Evolutionary conservation across 2,113 vertebrate genomes (phyloP).

Genomic region (Cryptomyrus ogoouensis): DNA sequence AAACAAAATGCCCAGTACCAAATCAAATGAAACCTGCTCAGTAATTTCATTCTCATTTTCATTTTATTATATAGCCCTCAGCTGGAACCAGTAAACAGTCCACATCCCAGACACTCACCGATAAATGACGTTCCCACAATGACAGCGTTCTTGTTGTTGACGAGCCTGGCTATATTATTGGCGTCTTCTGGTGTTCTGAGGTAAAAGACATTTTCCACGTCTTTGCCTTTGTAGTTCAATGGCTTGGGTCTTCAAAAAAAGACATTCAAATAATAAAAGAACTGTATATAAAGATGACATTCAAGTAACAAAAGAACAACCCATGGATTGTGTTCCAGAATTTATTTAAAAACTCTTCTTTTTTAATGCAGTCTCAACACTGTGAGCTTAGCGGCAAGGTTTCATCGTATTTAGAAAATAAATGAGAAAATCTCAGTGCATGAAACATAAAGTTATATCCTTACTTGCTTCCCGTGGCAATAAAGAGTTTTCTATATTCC

Average conservation of each 20-base stretch:
- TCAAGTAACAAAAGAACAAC: not conserved
- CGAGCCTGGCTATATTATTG: slow-evolving; percentile 79
- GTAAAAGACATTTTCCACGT: slow-evolving; percentile 85
- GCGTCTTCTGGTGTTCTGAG: slow-evolving; percentile 86
- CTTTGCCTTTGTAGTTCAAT: slow-evolving; percentile 87
- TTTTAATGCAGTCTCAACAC: not conserved
- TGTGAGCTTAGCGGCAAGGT: not conserved
- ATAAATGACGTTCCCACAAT: slow-evolving; percentile 91
- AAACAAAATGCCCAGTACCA: not conserved
- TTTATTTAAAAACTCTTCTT: not conserved
- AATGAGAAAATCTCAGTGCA: not conserved
- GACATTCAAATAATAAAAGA: not conserved
- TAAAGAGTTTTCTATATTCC: slow-evolving; percentile 90
- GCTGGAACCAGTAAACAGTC: not conserved
- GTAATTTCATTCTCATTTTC: not conserved
- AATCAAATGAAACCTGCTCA: not conserved
- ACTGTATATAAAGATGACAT: not conserved
- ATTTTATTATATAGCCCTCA: not conserved
- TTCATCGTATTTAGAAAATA: slow-evolving; percentile 4
- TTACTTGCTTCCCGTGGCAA: slow-evolving; percentile 90
- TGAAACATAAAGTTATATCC: slow-evolving; percentile 17
- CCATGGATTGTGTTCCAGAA: not conserved
- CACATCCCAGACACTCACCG: slow-evolving; percentile 60
- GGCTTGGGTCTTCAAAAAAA: slow-evolving; percentile 72
- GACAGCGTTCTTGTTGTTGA: slow-evolving; percentile 83